Base-by-base conservation (phyloP, 2,797 vertebrate genomes). In the Megalops cyprinoides region DNA sequence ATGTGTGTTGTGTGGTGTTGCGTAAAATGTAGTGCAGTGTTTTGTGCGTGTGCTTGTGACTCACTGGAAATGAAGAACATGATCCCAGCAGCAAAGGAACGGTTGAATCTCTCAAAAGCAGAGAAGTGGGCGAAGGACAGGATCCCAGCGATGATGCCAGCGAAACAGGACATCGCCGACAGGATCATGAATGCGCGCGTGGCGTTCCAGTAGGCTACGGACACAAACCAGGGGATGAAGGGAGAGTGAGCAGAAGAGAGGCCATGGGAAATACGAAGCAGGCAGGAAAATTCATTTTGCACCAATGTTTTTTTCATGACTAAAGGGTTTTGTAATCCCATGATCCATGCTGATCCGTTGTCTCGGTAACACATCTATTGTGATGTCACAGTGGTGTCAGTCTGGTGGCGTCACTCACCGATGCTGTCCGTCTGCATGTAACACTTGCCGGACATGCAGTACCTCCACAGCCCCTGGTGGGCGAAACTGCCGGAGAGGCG, bases 401-500 rank as follows among this genome's bases (percentile, higher is more conserved):
- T 14, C n/a, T 4, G n/a, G 5, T n/a, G 3, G 20, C 4, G 42
- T 23, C 56, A 84, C 93, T 94, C 89, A 97, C 96, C 96, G 8
- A 96, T 95, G 88, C 94, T 96, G 86, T 96, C 96, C 0, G 93
- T 95, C 89, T 96, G 96, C 93, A 96, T 94, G 91, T 95, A 96
- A 88, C 96, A 97, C 90, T 96, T 97, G 82, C 90, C 93, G 37
- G 94, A 92, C 90, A 96, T 93, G 89, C 96, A 97, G 84, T 96
- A 97, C 53, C 96, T 92, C 96, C 96, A 97, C 56, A 97, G 93
- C 37, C 96, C 96, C 91, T 97, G 96, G 88, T 97, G 96, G 39
- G 96, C 96, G 1, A 95, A 95, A 84, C 94, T 92, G 51, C 96
- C 96, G 0, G 96, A 96, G 34, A 97, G 87, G 25, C 95, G 94